A percentile compares a stretch with the other conserved stretches of the same genome.
Evolutionary conservation across 2,888 invertebrate species (phyloP).

Genomic region (Elmis aenea): DNA sequence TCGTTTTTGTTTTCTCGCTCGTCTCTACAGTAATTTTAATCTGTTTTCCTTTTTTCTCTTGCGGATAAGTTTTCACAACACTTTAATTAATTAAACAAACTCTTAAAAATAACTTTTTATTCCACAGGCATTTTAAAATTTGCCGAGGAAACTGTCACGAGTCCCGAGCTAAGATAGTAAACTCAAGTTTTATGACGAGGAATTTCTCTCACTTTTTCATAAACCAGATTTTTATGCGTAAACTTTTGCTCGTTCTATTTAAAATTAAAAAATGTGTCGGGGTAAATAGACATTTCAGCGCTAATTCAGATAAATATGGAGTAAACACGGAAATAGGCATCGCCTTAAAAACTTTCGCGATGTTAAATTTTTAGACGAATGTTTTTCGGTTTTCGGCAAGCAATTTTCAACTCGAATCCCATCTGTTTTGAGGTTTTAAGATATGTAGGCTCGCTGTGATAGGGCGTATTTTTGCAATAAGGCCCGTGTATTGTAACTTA

Average conservation of each 20-base stretch:
- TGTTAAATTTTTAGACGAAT: constrained; percentile 17
- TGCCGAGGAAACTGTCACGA: constrained; percentile 14
- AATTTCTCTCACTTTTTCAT: constrained; percentile 10
- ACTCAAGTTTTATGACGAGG: constrained; percentile 12
- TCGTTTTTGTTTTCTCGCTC: constrained; percentile 26
- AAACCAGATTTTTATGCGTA: constrained; percentile 7
- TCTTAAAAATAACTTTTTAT: constrained; percentile 31
- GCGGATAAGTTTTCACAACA: constrained; percentile 27
- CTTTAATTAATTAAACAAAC: constrained; percentile 39
- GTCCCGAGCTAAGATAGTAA: constrained; percentile 10
- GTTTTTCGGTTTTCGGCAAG: constrained; percentile 9
- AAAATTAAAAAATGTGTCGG: too few relatives aligned
- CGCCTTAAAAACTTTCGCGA: too few relatives aligned
- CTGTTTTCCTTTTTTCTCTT: constrained; percentile 29
- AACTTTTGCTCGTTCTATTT: too few relatives aligned
- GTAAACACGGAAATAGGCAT: too few relatives aligned
- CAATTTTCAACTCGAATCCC: constrained; percentile 18
- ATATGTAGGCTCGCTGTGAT: constrained; percentile 6
- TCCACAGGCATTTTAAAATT: constrained; percentile 15
- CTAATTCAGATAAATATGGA: too few relatives aligned
- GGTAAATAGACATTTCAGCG: too few relatives aligned
- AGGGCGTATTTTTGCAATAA: constrained; percentile 21
- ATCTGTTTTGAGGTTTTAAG: constrained; percentile 12
- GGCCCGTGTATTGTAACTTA: constrained; percentile 33
- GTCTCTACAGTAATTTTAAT: constrained; percentile 34